Base-by-base conservation (phyloP, 30 jellyfish, hydroid and myxozoan genomes). In the Cassiopea andromeda region DNA sequence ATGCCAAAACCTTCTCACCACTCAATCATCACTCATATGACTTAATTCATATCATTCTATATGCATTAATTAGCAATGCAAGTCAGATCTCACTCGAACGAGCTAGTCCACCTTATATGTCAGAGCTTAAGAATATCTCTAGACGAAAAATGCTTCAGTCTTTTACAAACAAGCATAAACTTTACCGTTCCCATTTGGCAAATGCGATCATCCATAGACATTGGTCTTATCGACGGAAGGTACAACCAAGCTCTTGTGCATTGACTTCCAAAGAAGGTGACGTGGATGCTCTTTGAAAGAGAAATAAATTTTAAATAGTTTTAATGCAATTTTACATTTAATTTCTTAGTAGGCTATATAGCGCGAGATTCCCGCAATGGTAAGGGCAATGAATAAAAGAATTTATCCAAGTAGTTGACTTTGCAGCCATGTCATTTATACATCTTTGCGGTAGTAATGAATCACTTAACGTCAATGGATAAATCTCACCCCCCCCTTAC, bases 211-310 rank as follows among this genome's bases (percentile, higher is more conserved):
- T 82, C 78, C 15, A 94, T 94, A 19, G 85, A 44, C 38, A 96
- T 80, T 44, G 61, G 38, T 74, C 93, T 77, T 18, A 96, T 19
- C 2, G 87, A 83, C 60, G 47, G 73, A 6, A 90, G 87, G 50
- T 48, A 64, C 13, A 96, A 74, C 99, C 99, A 96, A 1, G 99
- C 97, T 74, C 99, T 69, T 43, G 98, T 79, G 17, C 93, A 98
- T 43, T 92, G 94, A 9, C 77, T 77, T 18, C 97, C 99, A 79
- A 96, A 86, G 88, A 96, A 96, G 7, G 98, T 92, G 50, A 94
- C 97, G 61, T 94, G 98, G 43, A 75, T 74, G 6, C 75, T 48
- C 90, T 77, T 57, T 12, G 61, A 83, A 44, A 61, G 38, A 59
- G 44, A 64, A n/a, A 10, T 9, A 85, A 27, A 27, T 2, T 54